These are phyloP conservation scores for Barnardius zonarius DNA, from an alignment of 2,113 vertebrate species.

Conservation along the genomic window DNA sequence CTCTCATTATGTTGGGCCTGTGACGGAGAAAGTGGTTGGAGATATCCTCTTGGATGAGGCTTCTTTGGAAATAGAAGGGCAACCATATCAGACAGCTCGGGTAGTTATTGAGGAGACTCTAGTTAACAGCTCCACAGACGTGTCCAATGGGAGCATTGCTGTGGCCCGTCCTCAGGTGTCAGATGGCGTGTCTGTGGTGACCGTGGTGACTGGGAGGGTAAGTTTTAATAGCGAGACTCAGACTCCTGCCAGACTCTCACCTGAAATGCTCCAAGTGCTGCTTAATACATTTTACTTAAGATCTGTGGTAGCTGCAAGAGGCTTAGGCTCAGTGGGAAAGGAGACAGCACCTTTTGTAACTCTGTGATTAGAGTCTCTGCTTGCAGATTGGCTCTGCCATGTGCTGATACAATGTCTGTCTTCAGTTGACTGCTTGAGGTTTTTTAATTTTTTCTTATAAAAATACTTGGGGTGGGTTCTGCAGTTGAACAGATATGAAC, in stretches of 20 bases:
- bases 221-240: conserved; percentile 7
- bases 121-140: conserved; percentile 60
- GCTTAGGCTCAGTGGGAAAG: neutral
- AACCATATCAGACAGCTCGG: conserved; percentile 71
- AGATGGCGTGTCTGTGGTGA: conserved; percentile 78
- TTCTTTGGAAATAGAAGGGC: conserved; percentile 71
- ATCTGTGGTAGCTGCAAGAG: neutral
- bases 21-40: conserved; percentile 58
- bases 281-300: neutral
- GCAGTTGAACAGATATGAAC: neutral
- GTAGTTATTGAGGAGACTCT: conserved; percentile 80
- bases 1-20: conserved; percentile 57
- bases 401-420: fast-evolving
- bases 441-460: neutral
- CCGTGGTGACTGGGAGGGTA: conserved; percentile 76
- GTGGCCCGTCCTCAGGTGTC: conserved; percentile 58
- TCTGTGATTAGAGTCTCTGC: fast-evolving
- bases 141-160: conserved; percentile 43
- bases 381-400: neutral
- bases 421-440: neutral
- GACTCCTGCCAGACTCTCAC: neutral
- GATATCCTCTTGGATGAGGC: conserved; percentile 77
- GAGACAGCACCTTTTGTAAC: neutral
- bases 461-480: neutral
- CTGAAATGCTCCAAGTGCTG: neutral